Percentiles rank a stretch among this genome's conserved stretches.
Conservation (phyloP, 2,797 vertebrate genomes). For the Acrossocheilus fasciatus region DNA sequence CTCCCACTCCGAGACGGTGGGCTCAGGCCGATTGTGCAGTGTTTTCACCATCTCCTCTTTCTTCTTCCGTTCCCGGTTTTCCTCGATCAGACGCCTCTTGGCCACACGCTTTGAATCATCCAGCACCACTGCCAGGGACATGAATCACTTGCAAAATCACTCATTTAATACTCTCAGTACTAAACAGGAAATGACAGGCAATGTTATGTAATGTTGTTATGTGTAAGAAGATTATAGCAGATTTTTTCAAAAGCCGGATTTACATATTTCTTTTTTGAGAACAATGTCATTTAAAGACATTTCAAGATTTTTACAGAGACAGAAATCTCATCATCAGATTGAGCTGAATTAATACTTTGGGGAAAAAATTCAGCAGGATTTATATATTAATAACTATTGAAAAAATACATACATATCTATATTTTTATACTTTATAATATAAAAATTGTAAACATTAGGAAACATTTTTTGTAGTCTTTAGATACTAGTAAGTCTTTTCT, state of each 20-base stretch:
- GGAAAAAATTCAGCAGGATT: no score
- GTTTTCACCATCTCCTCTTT: slow-evolving; percentile 96
- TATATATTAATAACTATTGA: background rate
- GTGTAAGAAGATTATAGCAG: background rate
- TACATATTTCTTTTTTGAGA: background rate
- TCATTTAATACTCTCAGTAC: slow-evolving; percentile 29
- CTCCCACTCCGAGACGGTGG: slow-evolving; percentile 93
- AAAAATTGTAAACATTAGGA: no score
- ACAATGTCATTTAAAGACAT: background rate
- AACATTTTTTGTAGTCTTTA: no score
- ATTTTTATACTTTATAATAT: no score
- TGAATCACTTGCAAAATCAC: slow-evolving; percentile 2
- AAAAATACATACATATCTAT: background rate
- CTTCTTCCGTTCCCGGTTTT: slow-evolving; percentile 93
- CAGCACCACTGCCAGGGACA: slow-evolving; percentile 87
- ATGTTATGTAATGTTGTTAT: background rate
- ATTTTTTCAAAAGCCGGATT: background rate
- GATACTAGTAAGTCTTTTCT: no score
- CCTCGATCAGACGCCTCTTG: slow-evolving; percentile 97
- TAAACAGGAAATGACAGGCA: background rate
- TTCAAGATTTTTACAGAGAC: background rate
- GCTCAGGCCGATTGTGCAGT: slow-evolving; percentile 93
- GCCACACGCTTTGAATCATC: slow-evolving; percentile 96
- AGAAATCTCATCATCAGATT: background rate
- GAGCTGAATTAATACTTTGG: background rate